Percentiles rank a stretch among this genome's conserved stretches.
Evolutionary conservation across 2,888 invertebrate genomes (phyloP).

Genomic region (Vesta saturnalis): DNA sequence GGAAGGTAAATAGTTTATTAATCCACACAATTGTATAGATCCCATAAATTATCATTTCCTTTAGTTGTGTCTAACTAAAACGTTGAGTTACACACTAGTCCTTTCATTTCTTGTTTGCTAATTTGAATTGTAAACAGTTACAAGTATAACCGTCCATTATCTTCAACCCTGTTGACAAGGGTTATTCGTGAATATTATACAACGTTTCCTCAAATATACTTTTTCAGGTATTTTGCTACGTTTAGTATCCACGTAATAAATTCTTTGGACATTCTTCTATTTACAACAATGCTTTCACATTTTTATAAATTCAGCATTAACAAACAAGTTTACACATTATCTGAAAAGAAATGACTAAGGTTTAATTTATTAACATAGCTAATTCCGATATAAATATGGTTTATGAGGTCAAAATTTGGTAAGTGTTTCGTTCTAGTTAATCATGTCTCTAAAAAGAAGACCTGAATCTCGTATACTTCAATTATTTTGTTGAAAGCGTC

Average conservation of each 20-base stretch:
- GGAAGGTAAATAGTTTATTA: neutral
- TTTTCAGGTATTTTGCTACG: too few species aligned
- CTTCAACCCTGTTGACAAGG: constrained; percentile 24
- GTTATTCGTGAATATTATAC: too few species aligned
- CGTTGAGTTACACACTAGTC: too few species aligned
- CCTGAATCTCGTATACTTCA: neutral
- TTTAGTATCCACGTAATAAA: too few species aligned
- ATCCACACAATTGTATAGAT: neutral
- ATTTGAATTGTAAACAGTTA: constrained; percentile 2
- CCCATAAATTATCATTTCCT: neutral
- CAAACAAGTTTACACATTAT: too few species aligned
- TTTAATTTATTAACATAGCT: too few species aligned
- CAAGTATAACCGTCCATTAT: constrained; percentile 22
- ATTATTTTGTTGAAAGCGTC: too few species aligned
- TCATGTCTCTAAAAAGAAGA: neutral
- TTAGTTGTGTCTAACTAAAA: neutral
- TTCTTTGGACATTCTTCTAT: too few species aligned
- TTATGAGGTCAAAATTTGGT: neutral
- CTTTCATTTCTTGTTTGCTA: neutral
- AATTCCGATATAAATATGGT: neutral
- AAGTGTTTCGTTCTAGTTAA: constrained; percentile 7
- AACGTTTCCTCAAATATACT: too few species aligned
- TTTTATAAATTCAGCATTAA: too few species aligned
- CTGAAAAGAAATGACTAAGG: too few species aligned
- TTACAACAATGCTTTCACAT: too few species aligned